Percentiles rank a stretch among this genome's conserved stretches.
Conservation (phyloP, 2,797 vertebrate genomes). For the Characodon lateralis region DNA sequence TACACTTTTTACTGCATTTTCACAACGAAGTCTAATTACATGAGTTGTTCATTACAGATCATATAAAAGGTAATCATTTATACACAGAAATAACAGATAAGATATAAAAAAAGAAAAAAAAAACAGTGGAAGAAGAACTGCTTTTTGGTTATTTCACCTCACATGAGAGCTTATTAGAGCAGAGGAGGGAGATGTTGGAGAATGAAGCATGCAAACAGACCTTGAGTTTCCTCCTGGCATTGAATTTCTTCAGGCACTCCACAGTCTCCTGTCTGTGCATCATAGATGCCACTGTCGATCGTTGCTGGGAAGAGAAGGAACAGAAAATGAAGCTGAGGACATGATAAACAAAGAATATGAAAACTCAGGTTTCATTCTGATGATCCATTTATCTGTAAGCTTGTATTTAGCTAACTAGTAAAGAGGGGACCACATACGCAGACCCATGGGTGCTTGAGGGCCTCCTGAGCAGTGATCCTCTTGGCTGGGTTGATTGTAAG, state of each 20-base stretch:
- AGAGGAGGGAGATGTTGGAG: conserved; percentile 10
- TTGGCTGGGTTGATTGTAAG: conserved; percentile 97
- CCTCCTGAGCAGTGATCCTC: conserved; percentile 96
- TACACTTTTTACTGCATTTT: neutral
- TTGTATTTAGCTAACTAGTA: neutral
- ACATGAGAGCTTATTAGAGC: conserved; percentile 11
- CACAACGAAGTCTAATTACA: neutral
- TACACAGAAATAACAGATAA: neutral
- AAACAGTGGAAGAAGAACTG: neutral
- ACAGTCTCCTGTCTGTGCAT: conserved; percentile 99
- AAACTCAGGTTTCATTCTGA: neutral
- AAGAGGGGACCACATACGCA: conserved; percentile 86
- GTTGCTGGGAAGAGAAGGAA: conserved; percentile 83
- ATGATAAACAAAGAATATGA: neutral
- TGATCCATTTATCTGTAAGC: neutral
- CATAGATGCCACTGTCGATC: conserved; percentile 98
- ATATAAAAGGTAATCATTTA: neutral
- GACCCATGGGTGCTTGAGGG: conserved; percentile 98
- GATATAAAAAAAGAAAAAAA: neutral
- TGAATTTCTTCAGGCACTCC: conserved; percentile 99
- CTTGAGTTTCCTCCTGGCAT: conserved; percentile 98
- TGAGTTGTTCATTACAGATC: neutral
- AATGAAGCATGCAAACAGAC: conserved; percentile 60
- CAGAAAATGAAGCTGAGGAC: neutral
- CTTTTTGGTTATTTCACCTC: neutral